Evolutionary conservation across 2,113 vertebrate genomes (phyloP).

Genomic region (Poecilia latipinna): DNA sequence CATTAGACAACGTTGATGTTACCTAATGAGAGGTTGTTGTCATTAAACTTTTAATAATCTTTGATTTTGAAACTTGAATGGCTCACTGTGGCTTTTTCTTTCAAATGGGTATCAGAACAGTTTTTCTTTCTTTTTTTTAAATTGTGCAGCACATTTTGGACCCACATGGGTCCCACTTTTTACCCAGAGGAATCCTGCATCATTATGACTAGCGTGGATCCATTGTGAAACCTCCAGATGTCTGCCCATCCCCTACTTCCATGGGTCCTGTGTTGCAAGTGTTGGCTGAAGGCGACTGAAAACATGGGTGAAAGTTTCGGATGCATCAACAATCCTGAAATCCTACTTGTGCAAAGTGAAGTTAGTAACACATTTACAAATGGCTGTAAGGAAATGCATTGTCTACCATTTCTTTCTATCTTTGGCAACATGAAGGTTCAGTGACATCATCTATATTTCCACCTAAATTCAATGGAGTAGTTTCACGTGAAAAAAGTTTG

Average conservation of each 20-base stretch:
- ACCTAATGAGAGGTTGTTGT: constrained; percentile 20
- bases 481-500: background rate
- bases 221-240: background rate
- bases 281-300: background rate
- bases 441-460: background rate
- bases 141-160: background rate
- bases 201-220: background rate
- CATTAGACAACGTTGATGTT: constrained; percentile 3
- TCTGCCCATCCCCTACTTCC: background rate
- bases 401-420: no score
- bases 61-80: constrained; percentile 26
- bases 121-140: background rate
- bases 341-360: background rate
- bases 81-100: background rate
- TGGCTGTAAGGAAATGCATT: no score
- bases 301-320: background rate
- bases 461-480: background rate
- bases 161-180: background rate
- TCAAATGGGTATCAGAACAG: background rate
- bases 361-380: background rate
- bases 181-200: background rate
- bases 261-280: background rate
- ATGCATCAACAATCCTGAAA: background rate
- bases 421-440: background rate
- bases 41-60: constrained; percentile 38